Base-by-base conservation (phyloP, 2,797 vertebrate genomes). In the Poeciliopsis turneri region DNA sequence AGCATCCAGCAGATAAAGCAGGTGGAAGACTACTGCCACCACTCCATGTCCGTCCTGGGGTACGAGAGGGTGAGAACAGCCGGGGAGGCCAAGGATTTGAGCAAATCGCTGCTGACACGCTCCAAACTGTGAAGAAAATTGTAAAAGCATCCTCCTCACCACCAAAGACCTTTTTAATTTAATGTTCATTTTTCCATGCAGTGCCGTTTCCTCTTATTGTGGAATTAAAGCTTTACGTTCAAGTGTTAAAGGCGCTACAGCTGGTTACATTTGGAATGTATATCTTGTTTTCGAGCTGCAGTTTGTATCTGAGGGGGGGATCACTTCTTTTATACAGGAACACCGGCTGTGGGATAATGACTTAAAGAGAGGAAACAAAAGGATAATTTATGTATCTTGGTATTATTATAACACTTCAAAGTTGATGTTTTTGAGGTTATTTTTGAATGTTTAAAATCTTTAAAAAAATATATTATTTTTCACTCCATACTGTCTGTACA, bases 21-120 rank as follows among this genome's bases (percentile, higher is more conserved):
- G 90, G 97, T 99, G n/a, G 98, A 99, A 93, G 98, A 99, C 93
- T 99, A 99, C 89, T 99, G 98, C 90, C 96, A 97, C 79, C 97
- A 98, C 77, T 90, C 97, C 84, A 99, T 99, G 98, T 95, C 96
- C 0, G 91, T 99, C 87, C 94, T 99, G 80, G 98, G 98, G 68
- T 99, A 99, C 1, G 96, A 98, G 72, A 93, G 96, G 55, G 97
- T 97, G 5, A 92, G 93, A 89, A 98, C 97, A 82, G 97, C 97
- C 0, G 96, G 96, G 72, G 98, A 99, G 91, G 97, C 97, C 70
- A 98, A 97, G 92, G 98, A 99, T 95, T 93, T 99, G 87, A 96
- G 97, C 93, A 98, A 98, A 95, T 96, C 97, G 12, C 95, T 99
- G 87, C 96, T 99, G 89, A 95, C 94, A 76, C 96, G 96, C 86